These are phyloP conservation scores for Microctonus brassicae DNA, from an alignment of 2,888 invertebrate species.

Conservation along the genomic window DNA sequence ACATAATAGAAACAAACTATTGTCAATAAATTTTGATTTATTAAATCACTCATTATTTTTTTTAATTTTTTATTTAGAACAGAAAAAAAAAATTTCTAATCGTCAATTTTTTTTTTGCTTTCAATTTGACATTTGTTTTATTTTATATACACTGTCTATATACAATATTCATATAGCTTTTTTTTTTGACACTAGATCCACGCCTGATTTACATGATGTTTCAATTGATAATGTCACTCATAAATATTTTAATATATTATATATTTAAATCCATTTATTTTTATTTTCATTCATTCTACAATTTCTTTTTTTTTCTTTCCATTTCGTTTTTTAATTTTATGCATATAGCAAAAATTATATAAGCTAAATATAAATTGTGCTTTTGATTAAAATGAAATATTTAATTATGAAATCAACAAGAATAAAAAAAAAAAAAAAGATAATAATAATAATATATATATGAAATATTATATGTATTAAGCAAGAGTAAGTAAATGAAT, in stretches of 20 bases:
- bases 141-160: not conserved
- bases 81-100: not conserved
- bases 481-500: conserved; percentile 22
- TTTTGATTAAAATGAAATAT: not conserved
- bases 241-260: too few species aligned
- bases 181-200: not conserved
- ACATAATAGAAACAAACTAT: conserved; percentile 26
- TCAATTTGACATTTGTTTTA: not conserved
- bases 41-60: not conserved
- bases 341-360: not conserved
- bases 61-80: not conserved
- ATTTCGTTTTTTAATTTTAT: not conserved
- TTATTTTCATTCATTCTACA: not conserved
- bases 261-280: too few species aligned
- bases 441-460: not conserved
- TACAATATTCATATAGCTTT: not conserved
- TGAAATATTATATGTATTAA: conserved; percentile 5
- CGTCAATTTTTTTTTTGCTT: not conserved
- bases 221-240: conserved; percentile 12
- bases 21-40: too few species aligned
- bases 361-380: not conserved
- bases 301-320: not conserved
- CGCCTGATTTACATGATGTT: not conserved
- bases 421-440: not conserved
- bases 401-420: not conserved